Evolutionary conservation across 2,888 invertebrate genomes (phyloP).

Genomic region (Lasioglossum lativentre): DNA sequence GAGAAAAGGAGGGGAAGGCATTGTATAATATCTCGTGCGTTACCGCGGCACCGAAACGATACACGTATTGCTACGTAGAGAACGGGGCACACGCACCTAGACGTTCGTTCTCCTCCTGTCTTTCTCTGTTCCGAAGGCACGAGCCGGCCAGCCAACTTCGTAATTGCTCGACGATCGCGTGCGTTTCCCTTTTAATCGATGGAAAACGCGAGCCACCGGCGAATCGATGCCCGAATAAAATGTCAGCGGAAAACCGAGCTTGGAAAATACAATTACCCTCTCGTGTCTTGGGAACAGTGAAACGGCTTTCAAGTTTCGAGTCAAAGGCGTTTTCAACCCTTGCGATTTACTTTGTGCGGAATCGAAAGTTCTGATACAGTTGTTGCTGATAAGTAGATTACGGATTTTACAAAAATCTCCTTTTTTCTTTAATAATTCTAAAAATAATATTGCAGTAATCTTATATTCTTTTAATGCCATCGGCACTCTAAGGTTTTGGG

Average conservation of each 20-base stretch:
- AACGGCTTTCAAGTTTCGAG: not conserved
- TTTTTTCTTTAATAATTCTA: not conserved
- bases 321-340: not conserved
- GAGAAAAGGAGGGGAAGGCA: slow-evolving; percentile 58
- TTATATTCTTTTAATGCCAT: not conserved
- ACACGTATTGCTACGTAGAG: slow-evolving; percentile 33
- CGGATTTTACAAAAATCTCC: not conserved
- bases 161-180: slow-evolving; percentile 50
- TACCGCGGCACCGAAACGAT: slow-evolving; percentile 69
- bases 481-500: no score
- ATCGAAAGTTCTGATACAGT: not conserved
- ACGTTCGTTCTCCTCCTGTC: not conserved
- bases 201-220: not conserved
- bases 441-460: not conserved
- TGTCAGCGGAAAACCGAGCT: not conserved
- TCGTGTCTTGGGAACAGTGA: not conserved
- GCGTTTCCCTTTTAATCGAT: slow-evolving; percentile 40
- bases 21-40: slow-evolving; percentile 80
- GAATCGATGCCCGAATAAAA: slow-evolving; percentile 5
- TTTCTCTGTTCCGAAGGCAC: slow-evolving; percentile 35
- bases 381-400: not conserved
- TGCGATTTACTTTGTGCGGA: not conserved
- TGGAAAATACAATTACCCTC: not conserved
- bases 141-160: slow-evolving; percentile 59
- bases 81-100: slow-evolving; percentile 27